phyloP scores from a whole-genome alignment of 2,113 vertebrate genomes.

The Recurvirostra avosetta region DNA sequence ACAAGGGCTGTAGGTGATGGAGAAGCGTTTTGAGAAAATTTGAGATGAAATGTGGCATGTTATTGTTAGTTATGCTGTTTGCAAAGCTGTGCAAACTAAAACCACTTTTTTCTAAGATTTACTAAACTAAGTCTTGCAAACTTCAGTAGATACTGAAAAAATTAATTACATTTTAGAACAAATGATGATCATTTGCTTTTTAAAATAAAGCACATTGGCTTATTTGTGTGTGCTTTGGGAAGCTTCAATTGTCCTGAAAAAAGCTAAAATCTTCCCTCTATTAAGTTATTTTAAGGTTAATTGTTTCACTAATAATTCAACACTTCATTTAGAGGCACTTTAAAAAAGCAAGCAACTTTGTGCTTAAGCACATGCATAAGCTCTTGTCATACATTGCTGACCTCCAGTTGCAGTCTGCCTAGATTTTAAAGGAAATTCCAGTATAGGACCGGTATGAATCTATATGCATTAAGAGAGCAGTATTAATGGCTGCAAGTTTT shows the following conservation, averaged over 20 bases:
- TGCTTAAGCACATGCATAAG: neutral
- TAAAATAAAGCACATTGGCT: neutral
- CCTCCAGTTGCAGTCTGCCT: neutral
- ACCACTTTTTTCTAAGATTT: neutral
- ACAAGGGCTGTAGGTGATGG: neutral
- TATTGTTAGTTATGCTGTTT: neutral
- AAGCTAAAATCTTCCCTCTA: neutral
- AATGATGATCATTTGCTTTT: neutral
- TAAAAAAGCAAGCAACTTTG: neutral
- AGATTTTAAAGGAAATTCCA: neutral
- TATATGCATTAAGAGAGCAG: neutral
- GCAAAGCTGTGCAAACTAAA: neutral
- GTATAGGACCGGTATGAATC: neutral
- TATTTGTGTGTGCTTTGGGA: neutral
- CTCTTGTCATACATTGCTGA: neutral
- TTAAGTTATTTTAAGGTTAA: neutral
- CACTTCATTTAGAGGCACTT: neutral
- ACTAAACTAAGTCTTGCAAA: neutral
- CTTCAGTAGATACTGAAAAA: neutral
- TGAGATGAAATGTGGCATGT: no score
- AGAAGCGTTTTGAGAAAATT: neutral
- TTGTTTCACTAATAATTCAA: neutral
- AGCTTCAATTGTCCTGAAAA: neutral
- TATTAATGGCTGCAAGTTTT: neutral
- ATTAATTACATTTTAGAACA: neutral